Evolutionary conservation across 2,797 vertebrate genomes (phyloP), one percentile per base, ranked within the genome.

Genomic region (Lutra lutra): DNA sequence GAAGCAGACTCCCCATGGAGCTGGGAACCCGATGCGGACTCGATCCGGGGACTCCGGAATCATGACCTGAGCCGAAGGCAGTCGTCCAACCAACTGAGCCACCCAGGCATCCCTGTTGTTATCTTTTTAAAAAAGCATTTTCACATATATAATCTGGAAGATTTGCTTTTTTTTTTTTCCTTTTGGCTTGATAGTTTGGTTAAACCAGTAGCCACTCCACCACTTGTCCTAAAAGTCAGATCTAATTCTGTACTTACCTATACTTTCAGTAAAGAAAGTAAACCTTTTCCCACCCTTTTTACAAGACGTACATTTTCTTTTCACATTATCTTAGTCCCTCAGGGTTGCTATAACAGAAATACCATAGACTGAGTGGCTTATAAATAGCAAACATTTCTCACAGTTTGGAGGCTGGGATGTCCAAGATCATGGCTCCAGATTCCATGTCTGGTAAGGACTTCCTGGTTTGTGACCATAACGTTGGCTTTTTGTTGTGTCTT

Each of bases 261-360:
- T 35, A 32, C 62, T 92, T 96, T 80, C n/a, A 79, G 25, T 82
- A 77, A 94, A 86, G 85, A 82, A 60, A 32, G 8, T 77, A 35
- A 72, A 70, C 58, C 3, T 51, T 56, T 88, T n/a, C 35, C 72
- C 7, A 90, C 27, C 10, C 10, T 79, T 93, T 95, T 86, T 92
- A 51, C 38, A 92, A 78, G 70, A 89, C 43, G 35, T 93, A 73
- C 58, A 38, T 90, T 43, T 95, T 91, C 51, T 96, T 94, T 95
- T 90, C 25, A 83, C 29, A 20, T 62, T 85, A 48, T 68, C 51
- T 85, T 78, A 48, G 51, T 90, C 10, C n/a, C 51, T 90, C 72
- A 38, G 29, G 32, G 7, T 54, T 82, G 56, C 66, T 89, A 13
- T 73, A 54, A 73, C 35, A 94, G 83, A 75, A 94, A 83, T 75